A percentile compares a stretch with the other conserved stretches of the same genome.
phyloP scores from a whole-genome alignment of 2,113 vertebrate species.

The Drymodes brunneopygia region DNA sequence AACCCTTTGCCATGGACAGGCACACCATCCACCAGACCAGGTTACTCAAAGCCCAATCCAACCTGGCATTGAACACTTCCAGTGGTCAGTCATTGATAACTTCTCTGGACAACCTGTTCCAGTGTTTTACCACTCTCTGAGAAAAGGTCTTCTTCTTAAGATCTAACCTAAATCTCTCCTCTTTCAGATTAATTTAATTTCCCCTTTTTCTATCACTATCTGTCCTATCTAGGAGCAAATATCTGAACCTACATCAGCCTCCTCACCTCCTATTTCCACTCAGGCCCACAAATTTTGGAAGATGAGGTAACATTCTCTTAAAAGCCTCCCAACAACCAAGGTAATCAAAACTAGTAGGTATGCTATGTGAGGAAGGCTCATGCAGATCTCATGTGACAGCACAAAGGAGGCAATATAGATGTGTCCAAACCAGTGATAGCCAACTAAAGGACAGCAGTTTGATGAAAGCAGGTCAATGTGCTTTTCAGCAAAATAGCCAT shows the following conservation, averaged over 20 bases:
- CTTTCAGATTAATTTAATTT: neutral
- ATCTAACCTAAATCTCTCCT: neutral
- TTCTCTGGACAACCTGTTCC: neutral
- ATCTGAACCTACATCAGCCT: neutral
- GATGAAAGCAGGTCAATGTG: neutral
- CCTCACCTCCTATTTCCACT: neutral
- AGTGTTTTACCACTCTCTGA: neutral
- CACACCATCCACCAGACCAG: neutral
- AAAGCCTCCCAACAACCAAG: neutral
- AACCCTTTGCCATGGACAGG: neutral
- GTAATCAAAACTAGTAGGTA: neutral
- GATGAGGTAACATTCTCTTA: neutral
- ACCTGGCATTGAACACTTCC: neutral
- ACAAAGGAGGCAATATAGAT: neutral
- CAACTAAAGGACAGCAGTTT: neutral
- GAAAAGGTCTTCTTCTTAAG: neutral
- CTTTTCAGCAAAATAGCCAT: neutral
- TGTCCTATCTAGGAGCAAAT: neutral
- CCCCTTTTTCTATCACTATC: neutral
- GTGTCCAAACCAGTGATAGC: neutral
- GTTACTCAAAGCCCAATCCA: neutral
- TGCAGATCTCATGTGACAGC: neutral
- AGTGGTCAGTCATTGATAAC: rapidly evolving
- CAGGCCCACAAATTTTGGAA: neutral
- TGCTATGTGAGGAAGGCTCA: neutral